Evolutionary conservation across 1,140 invertebrate species (phyloP), one percentile per base, ranked within the genome.

Genomic region (Sminthurides bifidus): DNA sequence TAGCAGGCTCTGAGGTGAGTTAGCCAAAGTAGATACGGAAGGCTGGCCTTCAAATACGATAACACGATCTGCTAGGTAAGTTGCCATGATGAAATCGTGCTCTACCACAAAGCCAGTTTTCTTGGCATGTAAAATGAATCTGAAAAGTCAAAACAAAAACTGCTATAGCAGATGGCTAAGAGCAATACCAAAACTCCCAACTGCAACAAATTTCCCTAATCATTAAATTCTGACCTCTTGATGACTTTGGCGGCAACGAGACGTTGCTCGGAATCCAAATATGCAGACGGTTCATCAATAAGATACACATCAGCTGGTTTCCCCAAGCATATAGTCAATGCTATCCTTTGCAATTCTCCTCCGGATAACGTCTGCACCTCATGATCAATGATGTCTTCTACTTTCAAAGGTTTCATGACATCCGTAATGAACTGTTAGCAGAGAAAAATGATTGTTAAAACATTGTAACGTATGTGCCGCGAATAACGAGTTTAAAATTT

Each of bases 71-170:
- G 96, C 93, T 37, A 99, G 76, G 74, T 99, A 99, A 0, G 96
- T 98, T 2, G 94, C 93, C 96, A 99, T 99, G 52, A 99, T 99
- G 68, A 98, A 98, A 79, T 99, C 96, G 81, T 99, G 96, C 79
- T 99, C 96, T 0, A 99, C 96, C 27, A 99, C 85, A 73, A 99
- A 99, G 27, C 93, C 96, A 26, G 95, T 99, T 71, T 97, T 95
- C 75, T 99, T 99, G 0, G 95, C 91, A 69, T 99, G 95, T 35
- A 99, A 76, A 72, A 99, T 96, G 70, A 96, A 98, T 64, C 93
- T 95, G 67, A 52, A 73, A 72, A 29, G 26, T 17, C 53, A 46
- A 43, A 10, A 21, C 8, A 35, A 35, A 35, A 35, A 35, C 10
- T 35, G 8, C 4, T 40, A 27, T 38, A 8, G 50, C 29, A 52